Evolutionary conservation across 30 jellyfish, hydroid and myxozoan genomes (phyloP).

Genomic region (Rhopilema esculentum): DNA sequence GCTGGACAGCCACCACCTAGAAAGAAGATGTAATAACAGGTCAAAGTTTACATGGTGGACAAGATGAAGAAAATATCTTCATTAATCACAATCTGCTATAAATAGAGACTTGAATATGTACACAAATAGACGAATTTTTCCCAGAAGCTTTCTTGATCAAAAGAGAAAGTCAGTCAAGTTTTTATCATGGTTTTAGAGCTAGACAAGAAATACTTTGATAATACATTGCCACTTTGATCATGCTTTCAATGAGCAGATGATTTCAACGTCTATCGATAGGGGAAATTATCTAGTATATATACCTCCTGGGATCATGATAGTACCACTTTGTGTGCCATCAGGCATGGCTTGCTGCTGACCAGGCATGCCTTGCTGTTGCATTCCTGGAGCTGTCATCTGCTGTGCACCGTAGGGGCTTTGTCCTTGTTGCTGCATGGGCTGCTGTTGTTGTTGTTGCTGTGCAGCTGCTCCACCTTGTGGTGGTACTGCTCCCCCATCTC

Average conservation of each 20-base stretch:
- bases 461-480: conserved; percentile 42
- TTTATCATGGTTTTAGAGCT: background rate
- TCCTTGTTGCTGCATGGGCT: conserved; percentile 36
- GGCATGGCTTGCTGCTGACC: conserved; percentile 71
- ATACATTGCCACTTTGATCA: too few relatives aligned
- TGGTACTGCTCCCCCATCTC: conserved; percentile 57
- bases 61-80: too few relatives aligned
- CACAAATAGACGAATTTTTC: too few relatives aligned
- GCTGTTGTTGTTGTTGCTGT: conserved; percentile 50
- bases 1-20: conserved; percentile 72
- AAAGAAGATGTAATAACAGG: background rate
- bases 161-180: background rate
- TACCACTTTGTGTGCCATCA: conserved; percentile 55
- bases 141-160: too few relatives aligned
- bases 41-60: too few relatives aligned
- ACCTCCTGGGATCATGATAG: conserved; percentile 65
- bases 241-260: too few relatives aligned
- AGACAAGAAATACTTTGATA: background rate
- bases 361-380: conserved; percentile 51
- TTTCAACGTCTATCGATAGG: too few relatives aligned
- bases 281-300: too few relatives aligned
- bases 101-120: too few relatives aligned
- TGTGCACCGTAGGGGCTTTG: conserved; percentile 5
- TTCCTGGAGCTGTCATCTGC: conserved; percentile 1
- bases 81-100: too few relatives aligned